phyloP scores from a whole-genome alignment of 2,888 invertebrate species.

The Tolmerus cingulatus region DNA sequence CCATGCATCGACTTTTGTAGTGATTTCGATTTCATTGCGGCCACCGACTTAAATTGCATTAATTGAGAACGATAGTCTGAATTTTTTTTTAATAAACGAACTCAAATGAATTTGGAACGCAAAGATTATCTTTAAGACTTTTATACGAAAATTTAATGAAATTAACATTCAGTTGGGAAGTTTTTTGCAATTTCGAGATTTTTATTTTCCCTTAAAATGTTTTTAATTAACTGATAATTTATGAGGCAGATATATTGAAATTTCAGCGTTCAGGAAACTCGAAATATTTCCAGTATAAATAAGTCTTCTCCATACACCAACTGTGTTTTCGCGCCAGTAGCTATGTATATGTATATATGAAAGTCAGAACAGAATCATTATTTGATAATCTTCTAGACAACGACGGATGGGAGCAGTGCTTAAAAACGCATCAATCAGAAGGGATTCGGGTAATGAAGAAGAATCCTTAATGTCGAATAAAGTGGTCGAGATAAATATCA shows the following conservation, averaged over 20 bases:
- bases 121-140: neutral
- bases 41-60: neutral
- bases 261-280: neutral
- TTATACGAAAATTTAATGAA: neutral
- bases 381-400: neutral
- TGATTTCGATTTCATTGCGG: neutral
- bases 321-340: neutral
- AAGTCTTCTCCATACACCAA: neutral
- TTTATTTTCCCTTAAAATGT: neutral
- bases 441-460: neutral
- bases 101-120: neutral
- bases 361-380: neutral
- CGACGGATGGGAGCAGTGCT: neutral
- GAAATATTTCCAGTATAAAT: neutral
- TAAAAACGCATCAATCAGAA: neutral
- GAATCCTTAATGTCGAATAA: too few relatives aligned
- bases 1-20: neutral
- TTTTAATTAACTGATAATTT: neutral
- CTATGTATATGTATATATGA: too few relatives aligned
- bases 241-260: neutral
- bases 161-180: neutral
- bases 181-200: neutral
- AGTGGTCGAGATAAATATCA: neutral
- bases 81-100: neutral
- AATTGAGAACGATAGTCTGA: neutral